Evolutionary conservation across 2,888 invertebrate genomes (phyloP).

Genomic region (Clepsis dumicolana): DNA sequence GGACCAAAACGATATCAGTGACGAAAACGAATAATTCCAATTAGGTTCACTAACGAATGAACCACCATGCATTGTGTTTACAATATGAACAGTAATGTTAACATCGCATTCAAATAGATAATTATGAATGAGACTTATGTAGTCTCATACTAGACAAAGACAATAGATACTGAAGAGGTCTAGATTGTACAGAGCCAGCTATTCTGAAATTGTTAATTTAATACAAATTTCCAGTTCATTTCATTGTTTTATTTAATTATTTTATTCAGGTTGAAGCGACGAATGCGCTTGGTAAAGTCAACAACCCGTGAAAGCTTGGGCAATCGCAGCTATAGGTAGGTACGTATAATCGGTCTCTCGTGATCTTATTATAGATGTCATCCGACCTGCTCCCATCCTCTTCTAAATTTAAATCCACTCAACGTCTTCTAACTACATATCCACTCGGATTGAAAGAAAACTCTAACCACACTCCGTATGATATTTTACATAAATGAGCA

Average conservation of each 20-base stretch:
- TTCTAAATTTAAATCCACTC: constrained; percentile 81
- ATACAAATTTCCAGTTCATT: background rate
- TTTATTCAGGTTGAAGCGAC: constrained; percentile 37
- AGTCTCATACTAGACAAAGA: too few species aligned
- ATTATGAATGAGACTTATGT: too few species aligned
- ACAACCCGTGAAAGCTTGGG: constrained; percentile 81
- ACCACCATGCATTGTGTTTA: background rate
- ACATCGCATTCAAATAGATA: background rate
- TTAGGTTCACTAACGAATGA: background rate
- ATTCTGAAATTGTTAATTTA: background rate
- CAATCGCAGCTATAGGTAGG: constrained; percentile 66
- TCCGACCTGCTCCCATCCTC: constrained; percentile 83
- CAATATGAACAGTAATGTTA: background rate
- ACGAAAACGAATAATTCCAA: constrained; percentile 37
- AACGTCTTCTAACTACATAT: constrained; percentile 63
- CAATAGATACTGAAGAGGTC: too few species aligned
- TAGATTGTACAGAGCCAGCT: too few species aligned
- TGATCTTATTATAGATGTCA: constrained; percentile 86
- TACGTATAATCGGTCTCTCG: constrained; percentile 78
- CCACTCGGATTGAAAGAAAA: constrained; percentile 62
- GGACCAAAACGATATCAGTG: constrained; percentile 45
- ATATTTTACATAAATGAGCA: too few species aligned
- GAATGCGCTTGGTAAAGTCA: constrained; percentile 66
- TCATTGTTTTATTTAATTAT: background rate
- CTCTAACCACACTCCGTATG: constrained; percentile 49